These are phyloP conservation scores for Meloidogyne hapla DNA, from an alignment of 1,140 invertebrate species.

Conservation along the genomic window DNA sequence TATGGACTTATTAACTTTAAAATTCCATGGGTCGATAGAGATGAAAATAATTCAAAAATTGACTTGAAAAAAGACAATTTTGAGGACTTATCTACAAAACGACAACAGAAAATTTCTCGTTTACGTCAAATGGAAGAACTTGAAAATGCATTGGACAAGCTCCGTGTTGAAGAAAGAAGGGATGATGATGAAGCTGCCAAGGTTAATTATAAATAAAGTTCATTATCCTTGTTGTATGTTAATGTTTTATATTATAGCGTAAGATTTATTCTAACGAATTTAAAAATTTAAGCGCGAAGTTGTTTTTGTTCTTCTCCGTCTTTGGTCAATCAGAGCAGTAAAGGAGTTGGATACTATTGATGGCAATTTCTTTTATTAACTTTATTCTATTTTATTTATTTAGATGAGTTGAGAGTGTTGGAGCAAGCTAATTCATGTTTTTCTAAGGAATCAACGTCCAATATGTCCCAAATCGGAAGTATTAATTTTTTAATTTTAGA, in stretches of 20 bases:
- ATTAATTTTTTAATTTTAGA: not conserved
- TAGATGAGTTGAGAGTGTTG: constrained; percentile 22
- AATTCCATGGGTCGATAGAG: constrained; percentile 35
- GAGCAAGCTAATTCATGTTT: not conserved
- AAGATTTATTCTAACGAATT: not conserved
- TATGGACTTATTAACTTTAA: constrained; percentile 39
- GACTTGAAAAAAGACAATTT: not conserved
- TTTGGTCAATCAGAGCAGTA: constrained; percentile 68
- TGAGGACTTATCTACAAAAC: constrained; percentile 18
- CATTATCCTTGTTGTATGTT: not conserved
- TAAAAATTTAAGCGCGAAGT: constrained; percentile 37
- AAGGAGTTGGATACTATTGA: constrained; percentile 74
- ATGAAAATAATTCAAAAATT: constrained; percentile 8
- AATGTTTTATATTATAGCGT: too few species aligned
- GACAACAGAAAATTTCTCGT: constrained; percentile 31
- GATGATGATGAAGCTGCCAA: constrained; percentile 37
- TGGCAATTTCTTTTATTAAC: constrained; percentile 52
- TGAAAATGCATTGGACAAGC: constrained; percentile 34
- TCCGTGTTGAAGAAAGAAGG: constrained; percentile 28
- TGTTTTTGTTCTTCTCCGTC: constrained; percentile 31
- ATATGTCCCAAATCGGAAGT: not conserved
- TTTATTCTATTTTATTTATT: not conserved
- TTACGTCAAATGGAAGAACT: constrained; percentile 27
- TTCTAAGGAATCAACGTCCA: not conserved
- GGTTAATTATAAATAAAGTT: not conserved